Evolutionary conservation across 2,113 vertebrate genomes (phyloP), one percentile per base, ranked within the genome.

Genomic region (Polyodon spathula): DNA sequence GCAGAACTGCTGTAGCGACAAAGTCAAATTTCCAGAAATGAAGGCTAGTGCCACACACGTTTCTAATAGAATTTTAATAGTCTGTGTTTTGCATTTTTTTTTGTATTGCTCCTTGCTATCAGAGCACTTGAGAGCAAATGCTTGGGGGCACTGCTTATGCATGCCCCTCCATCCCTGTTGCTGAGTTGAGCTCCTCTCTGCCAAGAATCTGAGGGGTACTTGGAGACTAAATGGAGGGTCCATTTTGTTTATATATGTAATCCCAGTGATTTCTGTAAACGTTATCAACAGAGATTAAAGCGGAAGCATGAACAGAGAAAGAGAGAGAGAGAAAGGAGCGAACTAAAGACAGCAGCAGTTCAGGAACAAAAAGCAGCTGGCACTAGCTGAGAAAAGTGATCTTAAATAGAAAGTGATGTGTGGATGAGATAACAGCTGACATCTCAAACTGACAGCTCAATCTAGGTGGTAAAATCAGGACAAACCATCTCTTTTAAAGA

Each of bases 381-480:
- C 56, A 68, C 62, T 55, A 46, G 37, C 14, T 67, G 60, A 72
- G 67, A 69, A 50, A 65, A 54, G 68, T 58, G 58, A 59, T 65
- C 39, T 56, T 52, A 76, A 70, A 67, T 67, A 56, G 68, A 54
- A 15, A 56, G 37, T 43, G 66, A 71, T 62, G 52, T 67, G 71
- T 40, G 58, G 59, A 41, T 51, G 60, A 63, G 63, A 68, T 67
- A 68, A 62, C 72, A 69, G 65, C 68, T 70, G 61, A 67, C 68
- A 64, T 66, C 40, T 63, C 61, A 59, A 69, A 69, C 59, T 63
- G 68, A 72, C 68, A 63, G 61, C 60, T 72, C 63, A 54, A 58
- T 73, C 66, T 74, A 68, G 69, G 63, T 69, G 69, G 68, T 50
- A 62, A 59, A 63, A 62, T 62, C 60, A 38, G 55, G 69, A 66